phyloP scores from a whole-genome alignment of 2,113 vertebrate species.

The Morone saxatilis region DNA sequence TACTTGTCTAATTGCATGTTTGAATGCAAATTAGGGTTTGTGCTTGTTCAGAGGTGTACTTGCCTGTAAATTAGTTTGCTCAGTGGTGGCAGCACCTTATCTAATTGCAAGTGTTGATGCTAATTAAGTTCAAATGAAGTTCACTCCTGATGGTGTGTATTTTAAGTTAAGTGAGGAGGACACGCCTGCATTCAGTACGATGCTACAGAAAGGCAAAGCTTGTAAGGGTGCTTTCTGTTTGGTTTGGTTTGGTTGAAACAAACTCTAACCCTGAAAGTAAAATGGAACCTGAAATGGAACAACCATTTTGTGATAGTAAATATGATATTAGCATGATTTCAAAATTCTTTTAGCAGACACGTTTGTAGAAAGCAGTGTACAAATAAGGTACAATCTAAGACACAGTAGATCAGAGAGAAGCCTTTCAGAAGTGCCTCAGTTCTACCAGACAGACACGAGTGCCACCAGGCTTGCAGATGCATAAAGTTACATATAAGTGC shows the following conservation, averaged over 20 bases:
- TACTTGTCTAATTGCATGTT: conserved; percentile 22
- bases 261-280: neutral
- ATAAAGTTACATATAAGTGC: neutral
- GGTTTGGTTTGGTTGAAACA: neutral
- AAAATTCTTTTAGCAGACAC: neutral
- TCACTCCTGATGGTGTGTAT: conserved; percentile 35
- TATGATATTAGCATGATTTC: neutral
- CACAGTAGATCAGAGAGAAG: neutral
- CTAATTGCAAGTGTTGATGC: conserved; percentile 49
- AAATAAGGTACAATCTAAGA: neutral
- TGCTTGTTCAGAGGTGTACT: conserved; percentile 42
- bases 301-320: neutral
- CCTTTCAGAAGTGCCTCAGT: neutral
- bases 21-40: conserved; percentile 44
- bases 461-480: neutral
- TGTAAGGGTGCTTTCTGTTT: neutral
- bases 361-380: too few relatives aligned
- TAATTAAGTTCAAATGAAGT: conserved; percentile 63
- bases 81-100: conserved; percentile 50
- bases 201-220: neutral
- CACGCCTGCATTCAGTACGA: neutral
- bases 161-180: conserved; percentile 11
- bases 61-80: conserved; percentile 59
- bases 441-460: neutral
- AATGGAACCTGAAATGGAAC: neutral